Percentiles rank a stretch among this genome's conserved stretches.
These are phyloP conservation scores for Taxidea taxus DNA, from an alignment of 2,113 vertebrate genomes.

Conservation along the genomic window DNA sequence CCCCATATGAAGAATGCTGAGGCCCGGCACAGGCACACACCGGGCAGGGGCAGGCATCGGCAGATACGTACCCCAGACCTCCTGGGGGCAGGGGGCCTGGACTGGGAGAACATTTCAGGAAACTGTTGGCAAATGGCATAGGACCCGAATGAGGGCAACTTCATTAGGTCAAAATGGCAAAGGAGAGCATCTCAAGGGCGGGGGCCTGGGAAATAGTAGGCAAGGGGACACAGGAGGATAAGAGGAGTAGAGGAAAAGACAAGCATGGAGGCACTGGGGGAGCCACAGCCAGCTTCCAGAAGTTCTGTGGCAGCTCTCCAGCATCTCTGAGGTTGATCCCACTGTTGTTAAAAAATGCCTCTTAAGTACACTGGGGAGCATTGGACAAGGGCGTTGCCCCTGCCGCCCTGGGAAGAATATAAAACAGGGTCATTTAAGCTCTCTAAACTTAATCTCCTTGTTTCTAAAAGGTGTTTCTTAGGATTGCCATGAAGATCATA, in stretches of 20 bases:
- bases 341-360: not conserved
- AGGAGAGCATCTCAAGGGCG: not conserved
- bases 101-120: not conserved
- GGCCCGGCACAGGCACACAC: not conserved
- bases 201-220: not conserved
- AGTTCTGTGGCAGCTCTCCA: not conserved
- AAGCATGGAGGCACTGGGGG: not conserved
- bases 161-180: not conserved
- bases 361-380: not conserved
- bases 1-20: fast-evolving
- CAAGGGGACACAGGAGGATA: not conserved
- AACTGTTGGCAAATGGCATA: not conserved
- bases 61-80: not conserved
- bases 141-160: not conserved
- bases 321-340: not conserved
- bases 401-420: not conserved
- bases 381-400: not conserved
- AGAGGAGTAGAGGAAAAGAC: not conserved
- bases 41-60: fast-evolving
- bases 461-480: not conserved
- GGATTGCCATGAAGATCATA: not conserved
- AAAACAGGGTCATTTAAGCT: not conserved
- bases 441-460: not conserved
- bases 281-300: not conserved
- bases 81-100: fast-evolving